Percentiles rank a stretch among this genome's conserved stretches.
Evolutionary conservation across 92 coral and sea anemone species (phyloP).

Genomic region (Nematostella vectensis): DNA sequence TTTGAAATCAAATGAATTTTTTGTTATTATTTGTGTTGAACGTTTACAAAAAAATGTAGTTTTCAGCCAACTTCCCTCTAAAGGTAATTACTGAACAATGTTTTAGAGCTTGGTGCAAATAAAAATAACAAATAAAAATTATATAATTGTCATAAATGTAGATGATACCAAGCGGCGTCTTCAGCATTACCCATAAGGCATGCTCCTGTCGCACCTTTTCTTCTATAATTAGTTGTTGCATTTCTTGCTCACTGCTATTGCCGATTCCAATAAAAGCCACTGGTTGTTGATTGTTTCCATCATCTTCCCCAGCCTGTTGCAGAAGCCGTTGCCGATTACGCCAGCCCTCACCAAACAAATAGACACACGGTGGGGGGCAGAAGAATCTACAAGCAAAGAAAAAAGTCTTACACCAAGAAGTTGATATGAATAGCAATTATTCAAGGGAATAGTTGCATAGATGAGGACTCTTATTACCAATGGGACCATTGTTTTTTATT

Average conservation of each 20-base stretch:
- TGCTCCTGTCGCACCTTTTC: constrained; percentile 56
- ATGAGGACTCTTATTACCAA: neutral
- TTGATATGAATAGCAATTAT: too few relatives aligned
- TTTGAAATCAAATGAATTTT: too few relatives aligned
- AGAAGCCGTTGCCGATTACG: constrained; percentile 55
- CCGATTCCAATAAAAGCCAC: constrained; percentile 96
- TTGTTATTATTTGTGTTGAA: too few relatives aligned
- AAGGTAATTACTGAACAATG: too few relatives aligned
- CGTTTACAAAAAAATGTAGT: too few relatives aligned
- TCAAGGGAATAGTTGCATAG: neutral
- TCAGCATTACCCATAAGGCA: constrained; percentile 11
- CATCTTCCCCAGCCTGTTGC: constrained; percentile 63
- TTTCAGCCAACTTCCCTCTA: too few relatives aligned
- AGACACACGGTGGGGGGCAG: constrained; percentile 98
- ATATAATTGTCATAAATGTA: too few relatives aligned
- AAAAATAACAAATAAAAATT: too few relatives aligned
- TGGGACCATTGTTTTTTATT: too few relatives aligned
- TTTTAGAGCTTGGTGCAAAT: too few relatives aligned
- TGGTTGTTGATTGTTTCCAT: constrained; percentile 58
- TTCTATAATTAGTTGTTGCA: constrained; percentile 90
- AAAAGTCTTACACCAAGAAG: neutral
- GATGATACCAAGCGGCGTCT: too few relatives aligned
- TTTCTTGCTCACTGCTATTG: constrained; percentile 86
- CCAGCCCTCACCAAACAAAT: constrained; percentile 97
- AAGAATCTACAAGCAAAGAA: constrained; percentile 51